Evolutionary conservation across 2,113 vertebrate genomes (phyloP).

Genomic region (Brienomyrus longianalis): DNA sequence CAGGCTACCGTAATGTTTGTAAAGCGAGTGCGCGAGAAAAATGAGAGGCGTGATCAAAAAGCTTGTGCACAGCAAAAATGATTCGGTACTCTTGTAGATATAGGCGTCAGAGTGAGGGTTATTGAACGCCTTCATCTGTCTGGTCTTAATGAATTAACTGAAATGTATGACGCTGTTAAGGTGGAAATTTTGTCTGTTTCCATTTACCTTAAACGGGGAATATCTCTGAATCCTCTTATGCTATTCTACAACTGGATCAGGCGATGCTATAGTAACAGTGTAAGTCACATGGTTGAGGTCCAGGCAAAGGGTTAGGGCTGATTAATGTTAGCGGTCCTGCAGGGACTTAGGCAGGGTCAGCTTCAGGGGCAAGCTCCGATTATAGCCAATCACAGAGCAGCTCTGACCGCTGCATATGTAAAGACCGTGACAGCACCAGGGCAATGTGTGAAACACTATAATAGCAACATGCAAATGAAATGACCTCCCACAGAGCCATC

Average conservation of each 20-base stretch:
- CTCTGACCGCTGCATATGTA: neutral
- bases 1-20: conserved; percentile 9
- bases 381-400: neutral
- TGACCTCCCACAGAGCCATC: neutral
- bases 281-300: conserved; percentile 4
- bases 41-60: neutral
- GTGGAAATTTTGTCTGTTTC: neutral
- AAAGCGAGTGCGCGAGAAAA: neutral
- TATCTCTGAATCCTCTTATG: neutral
- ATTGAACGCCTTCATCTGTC: neutral
- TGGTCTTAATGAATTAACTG: neutral
- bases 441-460: neutral
- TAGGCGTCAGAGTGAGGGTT: neutral
- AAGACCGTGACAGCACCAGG: neutral
- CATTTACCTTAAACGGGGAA: neutral
- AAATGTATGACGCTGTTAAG: neutral
- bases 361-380: neutral
- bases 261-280: neutral
- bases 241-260: neutral
- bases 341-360: neutral
- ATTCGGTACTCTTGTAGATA: neutral
- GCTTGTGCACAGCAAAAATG: neutral
- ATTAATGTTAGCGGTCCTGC: neutral
- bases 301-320: neutral
- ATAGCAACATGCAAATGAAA: neutral